A percentile compares a stretch with the other conserved stretches of the same genome.
Evolutionary conservation across 2,113 vertebrate genomes (phyloP).

Genomic region (Echinops telfairi): DNA sequence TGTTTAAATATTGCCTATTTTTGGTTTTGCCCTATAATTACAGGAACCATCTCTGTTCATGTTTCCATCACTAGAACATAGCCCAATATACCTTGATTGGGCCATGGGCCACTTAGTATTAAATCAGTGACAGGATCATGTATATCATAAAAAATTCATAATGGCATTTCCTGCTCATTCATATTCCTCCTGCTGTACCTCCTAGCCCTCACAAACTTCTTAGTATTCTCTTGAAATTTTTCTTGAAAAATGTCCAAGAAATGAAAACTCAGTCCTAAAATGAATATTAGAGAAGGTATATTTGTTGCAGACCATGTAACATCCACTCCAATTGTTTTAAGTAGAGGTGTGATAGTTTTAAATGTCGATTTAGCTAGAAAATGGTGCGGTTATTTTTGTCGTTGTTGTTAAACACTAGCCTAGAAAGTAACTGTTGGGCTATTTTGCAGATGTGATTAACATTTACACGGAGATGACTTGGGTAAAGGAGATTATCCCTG

Average conservation of each 20-base stretch:
- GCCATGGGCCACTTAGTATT: background rate
- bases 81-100: background rate
- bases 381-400: background rate
- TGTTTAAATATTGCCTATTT: conserved; percentile 18
- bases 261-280: background rate
- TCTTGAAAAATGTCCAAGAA: conserved; percentile 1
- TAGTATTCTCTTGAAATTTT: background rate
- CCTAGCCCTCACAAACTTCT: background rate
- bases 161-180: background rate
- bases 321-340: background rate
- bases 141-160: background rate
- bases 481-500: background rate
- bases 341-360: background rate
- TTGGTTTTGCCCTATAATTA: background rate
- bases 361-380: background rate
- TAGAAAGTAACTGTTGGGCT: background rate
- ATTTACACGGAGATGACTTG: background rate
- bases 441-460: background rate
- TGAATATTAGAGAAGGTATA: background rate
- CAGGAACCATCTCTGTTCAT: background rate
- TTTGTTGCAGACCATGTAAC: background rate
- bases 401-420: background rate
- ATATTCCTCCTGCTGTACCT: background rate
- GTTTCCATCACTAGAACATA: background rate
- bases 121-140: background rate